Evolutionary conservation across 2,888 invertebrate genomes (phyloP).

Genomic region (Agrotis exclamationis): DNA sequence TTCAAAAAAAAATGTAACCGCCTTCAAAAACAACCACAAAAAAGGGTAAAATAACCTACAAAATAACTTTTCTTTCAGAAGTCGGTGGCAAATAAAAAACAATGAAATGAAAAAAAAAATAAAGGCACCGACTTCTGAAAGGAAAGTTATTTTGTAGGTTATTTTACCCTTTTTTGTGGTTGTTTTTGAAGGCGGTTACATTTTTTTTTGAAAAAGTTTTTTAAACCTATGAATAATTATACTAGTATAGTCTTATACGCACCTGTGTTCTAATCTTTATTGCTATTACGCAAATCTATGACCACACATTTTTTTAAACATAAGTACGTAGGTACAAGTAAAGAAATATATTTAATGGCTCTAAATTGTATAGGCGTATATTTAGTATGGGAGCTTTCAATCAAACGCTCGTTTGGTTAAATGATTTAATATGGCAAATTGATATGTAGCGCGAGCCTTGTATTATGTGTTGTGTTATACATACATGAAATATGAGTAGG

Average conservation of each 20-base stretch:
- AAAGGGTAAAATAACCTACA: no score
- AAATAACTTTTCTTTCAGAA: no score
- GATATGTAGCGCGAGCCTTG: neutral
- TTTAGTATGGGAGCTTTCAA: slow-evolving; percentile 16
- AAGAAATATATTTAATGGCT: slow-evolving; percentile 37
- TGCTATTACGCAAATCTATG: slow-evolving; percentile 6
- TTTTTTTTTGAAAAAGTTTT: no score
- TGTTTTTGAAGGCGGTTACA: no score
- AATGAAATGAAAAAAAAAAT: no score
- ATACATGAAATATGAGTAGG: neutral
- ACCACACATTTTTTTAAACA: neutral
- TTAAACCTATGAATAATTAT: no score
- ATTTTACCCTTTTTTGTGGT: no score
- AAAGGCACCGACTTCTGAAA: no score
- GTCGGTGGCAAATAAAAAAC: no score
- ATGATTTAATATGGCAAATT: slow-evolving; percentile 18
- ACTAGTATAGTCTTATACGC: neutral
- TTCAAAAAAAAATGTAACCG: no score
- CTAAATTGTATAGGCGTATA: slow-evolving; percentile 28
- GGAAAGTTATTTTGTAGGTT: no score
- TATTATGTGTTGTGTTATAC: slow-evolving; percentile 5
- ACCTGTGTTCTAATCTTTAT: slow-evolving; percentile 17
- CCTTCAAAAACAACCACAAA: no score
- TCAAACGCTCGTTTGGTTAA: slow-evolving; percentile 29
- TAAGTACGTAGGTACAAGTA: slow-evolving; percentile 8